Percentiles rank a stretch among this genome's conserved stretches.
These are phyloP conservation scores for Ichneumoninae sp. DNA, from an alignment of 2,888 invertebrate species.

Conservation along the genomic window DNA sequence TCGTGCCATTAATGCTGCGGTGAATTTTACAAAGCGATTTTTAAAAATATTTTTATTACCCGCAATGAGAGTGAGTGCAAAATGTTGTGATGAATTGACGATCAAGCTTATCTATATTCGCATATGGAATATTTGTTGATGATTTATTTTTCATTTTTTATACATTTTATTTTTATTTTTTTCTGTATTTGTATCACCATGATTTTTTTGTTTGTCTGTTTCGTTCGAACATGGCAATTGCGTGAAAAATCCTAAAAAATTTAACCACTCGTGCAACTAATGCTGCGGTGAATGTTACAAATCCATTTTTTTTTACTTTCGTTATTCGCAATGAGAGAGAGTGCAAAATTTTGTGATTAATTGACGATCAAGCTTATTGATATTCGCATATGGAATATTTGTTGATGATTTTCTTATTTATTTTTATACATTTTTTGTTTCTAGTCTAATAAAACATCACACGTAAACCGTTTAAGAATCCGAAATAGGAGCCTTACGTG, in stretches of 20 bases:
- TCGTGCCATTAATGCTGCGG: neutral
- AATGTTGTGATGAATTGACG: neutral
- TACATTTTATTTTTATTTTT: neutral
- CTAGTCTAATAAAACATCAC: slow-evolving; percentile 47
- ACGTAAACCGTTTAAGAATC: slow-evolving; percentile 65
- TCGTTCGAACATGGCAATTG: no score
- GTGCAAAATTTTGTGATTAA: slow-evolving; percentile 8
- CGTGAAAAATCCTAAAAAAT: no score
- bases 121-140: neutral
- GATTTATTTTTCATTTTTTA: neutral
- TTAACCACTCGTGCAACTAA: no score
- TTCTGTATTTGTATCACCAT: no score
- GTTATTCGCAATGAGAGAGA: neutral
- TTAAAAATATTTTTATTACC: neutral
- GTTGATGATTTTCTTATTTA: neutral
- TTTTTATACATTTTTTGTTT: slow-evolving; percentile 7
- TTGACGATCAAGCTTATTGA: slow-evolving; percentile 1
- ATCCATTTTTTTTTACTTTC: no score
- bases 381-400: neutral
- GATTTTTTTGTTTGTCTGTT: no score
- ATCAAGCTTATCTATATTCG: slow-evolving; percentile 3
- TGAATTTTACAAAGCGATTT: neutral
- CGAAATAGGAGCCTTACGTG: slow-evolving; percentile 76
- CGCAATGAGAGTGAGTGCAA: neutral
- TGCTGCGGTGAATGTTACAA: no score